Base-by-base conservation (phyloP, 2,113 vertebrate genomes). In the Ia io region DNA sequence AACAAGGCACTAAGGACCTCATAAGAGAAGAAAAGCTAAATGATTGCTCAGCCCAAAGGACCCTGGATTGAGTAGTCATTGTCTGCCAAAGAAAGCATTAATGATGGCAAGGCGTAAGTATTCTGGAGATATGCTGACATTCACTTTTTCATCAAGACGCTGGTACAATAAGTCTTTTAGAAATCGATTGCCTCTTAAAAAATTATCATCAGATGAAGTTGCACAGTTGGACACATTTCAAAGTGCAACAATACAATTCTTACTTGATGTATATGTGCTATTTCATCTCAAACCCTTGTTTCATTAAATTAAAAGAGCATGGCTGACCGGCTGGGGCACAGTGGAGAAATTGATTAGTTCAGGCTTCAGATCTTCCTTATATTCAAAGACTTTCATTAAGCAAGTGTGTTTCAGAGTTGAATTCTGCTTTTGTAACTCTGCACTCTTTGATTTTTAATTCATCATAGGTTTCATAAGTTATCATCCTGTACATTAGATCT, bases 71-170 rank as follows among this genome's bases (percentile, higher is more conserved):
- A 98, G 98, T 98, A 98, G 97, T 98, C 98, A 98, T 98, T 99
- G 98, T 99, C 98, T 99, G 98, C 98, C 98, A 98, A 98, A 99
- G 98, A 98, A 98, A 98, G 98, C 98, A 98, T 98, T 99, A 98
- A 98, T 98, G 97, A 98, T 98, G 97, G 98, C 97, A 98, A 98
- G 97, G 98, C 98, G 97, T 98, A 98, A 98, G 98, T 98, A 98
- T 98, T 98, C 98, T 97, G 98, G 97, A 98, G 98, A 98, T 98
- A 98, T 98, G 98, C 98, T 98, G 98, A 98, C 98, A 97, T 98
- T 98, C 97, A 97, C 97, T 98, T 98, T 99, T 98, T 98, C 98
- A 99, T 98, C 98, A 98, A 98, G 98, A 98, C 98, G 95, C 98
- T 97, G 96, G 98, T 98, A 98, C 98, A 98, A 97, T 98, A 98